phyloP scores from a whole-genome alignment of 1,140 invertebrate species.

The Anastrepha ludens region DNA sequence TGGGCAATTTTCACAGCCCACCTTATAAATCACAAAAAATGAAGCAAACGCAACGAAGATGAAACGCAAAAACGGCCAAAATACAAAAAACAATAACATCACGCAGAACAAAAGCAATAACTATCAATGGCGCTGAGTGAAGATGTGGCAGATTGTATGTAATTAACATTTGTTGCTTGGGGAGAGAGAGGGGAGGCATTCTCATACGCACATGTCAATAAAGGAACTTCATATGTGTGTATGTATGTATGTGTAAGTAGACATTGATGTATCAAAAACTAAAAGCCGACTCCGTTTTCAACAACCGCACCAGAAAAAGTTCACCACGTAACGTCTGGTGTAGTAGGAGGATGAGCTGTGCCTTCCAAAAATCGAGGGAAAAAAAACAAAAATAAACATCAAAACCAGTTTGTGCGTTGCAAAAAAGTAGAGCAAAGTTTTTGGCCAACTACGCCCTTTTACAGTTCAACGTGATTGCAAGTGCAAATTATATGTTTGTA shows the following conservation, averaged over 20 bases:
- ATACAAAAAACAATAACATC: background rate
- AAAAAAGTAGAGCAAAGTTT: conserved; percentile 33
- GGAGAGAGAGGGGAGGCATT: no score
- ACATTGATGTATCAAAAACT: background rate
- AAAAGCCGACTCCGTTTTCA: background rate
- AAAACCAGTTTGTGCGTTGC: background rate
- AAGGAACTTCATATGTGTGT: background rate
- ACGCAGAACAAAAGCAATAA: background rate
- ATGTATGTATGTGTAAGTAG: background rate
- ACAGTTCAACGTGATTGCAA: conserved; percentile 12
- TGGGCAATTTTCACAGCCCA: conserved; percentile 28
- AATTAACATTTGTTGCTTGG: background rate
- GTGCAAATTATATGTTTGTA: conserved; percentile 36
- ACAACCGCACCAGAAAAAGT: background rate
- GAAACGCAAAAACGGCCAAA: background rate
- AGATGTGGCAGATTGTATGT: background rate
- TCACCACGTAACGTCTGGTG: background rate
- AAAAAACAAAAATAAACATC: background rate
- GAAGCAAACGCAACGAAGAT: background rate
- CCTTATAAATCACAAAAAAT: conserved; percentile 33
- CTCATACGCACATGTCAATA: background rate
- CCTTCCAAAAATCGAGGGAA: background rate
- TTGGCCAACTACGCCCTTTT: conserved; percentile 32
- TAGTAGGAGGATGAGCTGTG: conserved; percentile 41
- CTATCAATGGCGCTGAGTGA: background rate